A percentile compares a stretch with the other conserved stretches of the same genome.
These are phyloP conservation scores for Leucophenga maculata DNA, from an alignment of 2,888 invertebrate species.

Conservation along the genomic window DNA sequence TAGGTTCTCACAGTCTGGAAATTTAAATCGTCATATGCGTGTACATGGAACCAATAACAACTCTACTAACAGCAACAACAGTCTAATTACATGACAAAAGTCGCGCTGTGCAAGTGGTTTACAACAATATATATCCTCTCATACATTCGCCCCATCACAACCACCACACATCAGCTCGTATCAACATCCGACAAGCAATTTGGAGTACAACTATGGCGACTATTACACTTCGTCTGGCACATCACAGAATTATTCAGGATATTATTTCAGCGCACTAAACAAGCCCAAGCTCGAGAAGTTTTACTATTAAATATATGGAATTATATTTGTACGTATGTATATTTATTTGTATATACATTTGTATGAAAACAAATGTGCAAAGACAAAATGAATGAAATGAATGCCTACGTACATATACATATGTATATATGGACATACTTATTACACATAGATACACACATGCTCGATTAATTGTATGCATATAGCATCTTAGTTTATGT, in stretches of 20 bases:
- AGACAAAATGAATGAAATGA: too few relatives aligned
- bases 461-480: too few relatives aligned
- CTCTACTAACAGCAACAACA: slow-evolving; percentile 52
- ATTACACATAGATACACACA: too few relatives aligned
- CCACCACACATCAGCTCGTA: slow-evolving; percentile 40
- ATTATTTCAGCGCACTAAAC: slow-evolving; percentile 71
- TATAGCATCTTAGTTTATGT: too few relatives aligned
- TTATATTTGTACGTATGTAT: slow-evolving; percentile 36
- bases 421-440: neutral
- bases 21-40: slow-evolving; percentile 98
- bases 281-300: slow-evolving; percentile 70
- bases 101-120: slow-evolving; percentile 70
- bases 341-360: neutral
- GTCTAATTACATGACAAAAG: slow-evolving; percentile 78
- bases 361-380: too few relatives aligned
- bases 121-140: slow-evolving; percentile 70
- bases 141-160: slow-evolving; percentile 51
- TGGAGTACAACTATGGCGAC: slow-evolving; percentile 59
- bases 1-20: slow-evolving; percentile 97
- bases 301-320: slow-evolving; percentile 49
- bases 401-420: too few relatives aligned
- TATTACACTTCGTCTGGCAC: slow-evolving; percentile 69
- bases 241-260: slow-evolving; percentile 71
- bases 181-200: slow-evolving; percentile 45
- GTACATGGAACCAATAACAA: slow-evolving; percentile 85